Conservation (phyloP, 2,113 vertebrate species). For the Perca fluviatilis region DNA sequence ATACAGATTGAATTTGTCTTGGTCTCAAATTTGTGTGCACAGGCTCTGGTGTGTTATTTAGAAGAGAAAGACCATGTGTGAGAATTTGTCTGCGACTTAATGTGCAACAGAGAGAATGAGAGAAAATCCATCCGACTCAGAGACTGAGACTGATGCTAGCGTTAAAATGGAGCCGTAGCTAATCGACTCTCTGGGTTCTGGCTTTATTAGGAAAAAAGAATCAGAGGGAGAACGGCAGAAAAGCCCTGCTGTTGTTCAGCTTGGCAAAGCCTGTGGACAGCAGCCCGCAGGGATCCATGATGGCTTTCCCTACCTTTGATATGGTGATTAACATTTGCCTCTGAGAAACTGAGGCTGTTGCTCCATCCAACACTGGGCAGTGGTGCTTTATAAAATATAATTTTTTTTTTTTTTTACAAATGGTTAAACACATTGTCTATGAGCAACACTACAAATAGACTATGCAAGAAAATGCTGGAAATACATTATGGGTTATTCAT, state of each 20-base stretch:
- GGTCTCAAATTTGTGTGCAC: constrained; percentile 16
- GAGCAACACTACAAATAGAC: not conserved
- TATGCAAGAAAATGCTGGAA: not conserved
- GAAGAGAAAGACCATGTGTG: constrained; percentile 1
- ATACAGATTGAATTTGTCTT: constrained; percentile 1
- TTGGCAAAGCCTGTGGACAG: constrained; percentile 45
- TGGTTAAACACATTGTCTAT: not conserved
- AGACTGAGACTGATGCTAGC: constrained; percentile 41
- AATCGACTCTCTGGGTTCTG: constrained; percentile 54
- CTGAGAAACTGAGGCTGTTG: constrained; percentile 24
- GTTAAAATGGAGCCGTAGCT: constrained; percentile 55
- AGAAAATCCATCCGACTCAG: constrained; percentile 59
- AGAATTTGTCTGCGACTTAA: constrained; percentile 28
- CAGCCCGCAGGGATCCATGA: constrained; percentile 43
- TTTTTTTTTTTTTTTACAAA: not conserved
- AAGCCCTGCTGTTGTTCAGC: constrained; percentile 52
- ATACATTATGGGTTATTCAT: not conserved
- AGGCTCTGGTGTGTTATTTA: constrained; percentile 8
- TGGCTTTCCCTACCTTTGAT: constrained; percentile 73
- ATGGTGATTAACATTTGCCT: constrained; percentile 75
- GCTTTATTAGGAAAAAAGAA: constrained; percentile 31
- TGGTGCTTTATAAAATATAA: not conserved
- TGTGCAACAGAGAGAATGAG: constrained; percentile 34
- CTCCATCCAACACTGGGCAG: constrained; percentile 2
- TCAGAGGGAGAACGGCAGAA: constrained; percentile 25